phyloP scores from a whole-genome alignment of 2,113 vertebrate species.

The Nesoenas mayeri region DNA sequence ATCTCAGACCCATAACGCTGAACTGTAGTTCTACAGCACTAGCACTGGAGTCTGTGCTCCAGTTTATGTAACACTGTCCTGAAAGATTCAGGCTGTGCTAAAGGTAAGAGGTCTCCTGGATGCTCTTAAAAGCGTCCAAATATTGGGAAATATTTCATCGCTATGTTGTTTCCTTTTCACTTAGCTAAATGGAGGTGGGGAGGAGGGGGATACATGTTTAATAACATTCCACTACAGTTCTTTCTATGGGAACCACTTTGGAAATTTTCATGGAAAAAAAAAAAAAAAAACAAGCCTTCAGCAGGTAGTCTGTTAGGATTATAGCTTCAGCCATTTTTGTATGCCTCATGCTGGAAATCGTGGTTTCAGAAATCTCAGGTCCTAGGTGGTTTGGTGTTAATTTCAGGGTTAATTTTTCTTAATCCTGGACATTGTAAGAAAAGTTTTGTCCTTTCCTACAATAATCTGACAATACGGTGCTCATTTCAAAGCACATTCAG shows the following conservation, averaged over 20 bases:
- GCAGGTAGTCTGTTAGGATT: background rate
- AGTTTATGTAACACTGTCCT: background rate
- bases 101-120: background rate
- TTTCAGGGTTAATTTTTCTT: background rate
- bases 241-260: background rate
- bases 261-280: background rate
- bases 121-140: background rate
- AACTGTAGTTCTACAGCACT: background rate
- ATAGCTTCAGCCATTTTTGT: background rate
- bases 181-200: background rate
- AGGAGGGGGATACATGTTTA: background rate
- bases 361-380: background rate
- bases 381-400: background rate
- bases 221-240: background rate
- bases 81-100: background rate
- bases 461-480: rapidly evolving
- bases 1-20: background rate
- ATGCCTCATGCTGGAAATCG: background rate
- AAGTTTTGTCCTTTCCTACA: background rate
- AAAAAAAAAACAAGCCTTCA: background rate
- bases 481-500: background rate
- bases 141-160: background rate
- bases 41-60: background rate
- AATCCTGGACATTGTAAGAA: background rate
- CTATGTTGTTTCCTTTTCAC: background rate